Conservation (phyloP, 2,888 invertebrate species). For the Cantharis lateralis region DNA sequence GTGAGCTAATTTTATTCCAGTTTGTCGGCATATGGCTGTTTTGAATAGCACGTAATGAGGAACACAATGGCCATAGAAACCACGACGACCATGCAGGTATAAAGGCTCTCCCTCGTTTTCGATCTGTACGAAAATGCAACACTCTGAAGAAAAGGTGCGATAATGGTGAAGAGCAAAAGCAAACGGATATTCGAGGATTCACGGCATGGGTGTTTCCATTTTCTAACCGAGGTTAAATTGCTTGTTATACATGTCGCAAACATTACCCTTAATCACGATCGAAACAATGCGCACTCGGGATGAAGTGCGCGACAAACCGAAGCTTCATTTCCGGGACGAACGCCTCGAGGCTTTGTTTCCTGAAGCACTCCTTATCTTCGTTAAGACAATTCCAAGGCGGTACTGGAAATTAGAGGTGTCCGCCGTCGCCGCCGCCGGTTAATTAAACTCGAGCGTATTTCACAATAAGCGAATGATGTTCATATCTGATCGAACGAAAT, state of each 20-base stretch:
- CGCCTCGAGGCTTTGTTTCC: constrained; percentile 31
- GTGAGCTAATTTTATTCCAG: constrained; percentile 27
- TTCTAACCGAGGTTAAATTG: constrained; percentile 25
- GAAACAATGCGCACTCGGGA: constrained; percentile 28
- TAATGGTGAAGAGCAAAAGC: constrained; percentile 2
- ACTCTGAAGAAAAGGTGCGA: constrained; percentile 15
- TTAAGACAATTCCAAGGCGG: constrained; percentile 36
- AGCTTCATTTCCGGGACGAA: constrained; percentile 33
- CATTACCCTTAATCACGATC: constrained; percentile 32
- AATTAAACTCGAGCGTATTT: constrained; percentile 37
- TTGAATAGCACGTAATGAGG: constrained; percentile 32
- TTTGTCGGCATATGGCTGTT: constrained; percentile 22
- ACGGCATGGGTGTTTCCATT: constrained; percentile 6
- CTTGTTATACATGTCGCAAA: constrained; percentile 32
- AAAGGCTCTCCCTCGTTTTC: constrained; percentile 18
- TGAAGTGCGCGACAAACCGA: constrained; percentile 33
- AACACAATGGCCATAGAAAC: constrained; percentile 28
- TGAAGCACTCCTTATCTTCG: constrained; percentile 32
- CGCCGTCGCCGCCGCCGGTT: constrained; percentile 36
- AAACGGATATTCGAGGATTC: constrained; percentile 11
- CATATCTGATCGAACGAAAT: constrained; percentile 34
- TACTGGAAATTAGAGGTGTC: constrained; percentile 38
- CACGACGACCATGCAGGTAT: constrained; percentile 27
- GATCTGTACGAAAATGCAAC: constrained; percentile 18
- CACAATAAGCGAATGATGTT: constrained; percentile 22